Evolutionary conservation across 2,113 vertebrate genomes (phyloP).

Genomic region (Heterocephalus glaber): DNA sequence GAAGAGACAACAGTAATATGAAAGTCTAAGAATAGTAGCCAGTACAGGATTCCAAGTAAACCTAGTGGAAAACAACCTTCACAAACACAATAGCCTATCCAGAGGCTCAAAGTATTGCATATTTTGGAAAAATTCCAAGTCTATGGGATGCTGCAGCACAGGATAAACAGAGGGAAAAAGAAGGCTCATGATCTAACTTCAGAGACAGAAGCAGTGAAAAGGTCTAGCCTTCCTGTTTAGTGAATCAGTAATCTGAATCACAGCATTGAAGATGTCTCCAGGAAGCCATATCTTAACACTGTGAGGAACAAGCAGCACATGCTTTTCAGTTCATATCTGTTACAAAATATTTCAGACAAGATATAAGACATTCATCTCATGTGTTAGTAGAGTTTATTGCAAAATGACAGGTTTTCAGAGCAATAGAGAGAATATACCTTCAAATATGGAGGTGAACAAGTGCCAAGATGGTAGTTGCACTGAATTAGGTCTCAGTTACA

Average conservation of each 20-base stretch:
- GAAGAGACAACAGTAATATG: not conserved
- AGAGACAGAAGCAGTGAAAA: not conserved
- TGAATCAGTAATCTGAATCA: not conserved
- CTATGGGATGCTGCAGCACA: not conserved
- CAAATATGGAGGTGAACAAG: not conserved
- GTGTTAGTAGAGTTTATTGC: not conserved
- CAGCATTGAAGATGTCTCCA: not conserved
- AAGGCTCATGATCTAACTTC: not conserved
- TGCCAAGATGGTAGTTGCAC: not conserved
- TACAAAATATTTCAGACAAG: not conserved
- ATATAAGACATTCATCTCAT: not conserved
- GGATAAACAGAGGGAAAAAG: not conserved
- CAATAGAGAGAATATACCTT: not conserved
- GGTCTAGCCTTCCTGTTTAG: not conserved
- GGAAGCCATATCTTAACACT: not conserved
- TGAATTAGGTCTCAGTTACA: not conserved
- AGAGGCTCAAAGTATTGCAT: not conserved
- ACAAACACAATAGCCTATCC: not conserved
- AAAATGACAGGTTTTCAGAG: not conserved
- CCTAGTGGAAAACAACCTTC: not conserved
- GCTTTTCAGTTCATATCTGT: not conserved
- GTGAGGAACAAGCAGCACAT: not conserved
- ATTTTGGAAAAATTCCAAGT: not conserved
- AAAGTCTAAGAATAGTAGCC: not conserved
- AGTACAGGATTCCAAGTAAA: not conserved